Evolutionary conservation across 2,797 vertebrate species (phyloP).

Genomic region (Pempheris klunzingeri): DNA sequence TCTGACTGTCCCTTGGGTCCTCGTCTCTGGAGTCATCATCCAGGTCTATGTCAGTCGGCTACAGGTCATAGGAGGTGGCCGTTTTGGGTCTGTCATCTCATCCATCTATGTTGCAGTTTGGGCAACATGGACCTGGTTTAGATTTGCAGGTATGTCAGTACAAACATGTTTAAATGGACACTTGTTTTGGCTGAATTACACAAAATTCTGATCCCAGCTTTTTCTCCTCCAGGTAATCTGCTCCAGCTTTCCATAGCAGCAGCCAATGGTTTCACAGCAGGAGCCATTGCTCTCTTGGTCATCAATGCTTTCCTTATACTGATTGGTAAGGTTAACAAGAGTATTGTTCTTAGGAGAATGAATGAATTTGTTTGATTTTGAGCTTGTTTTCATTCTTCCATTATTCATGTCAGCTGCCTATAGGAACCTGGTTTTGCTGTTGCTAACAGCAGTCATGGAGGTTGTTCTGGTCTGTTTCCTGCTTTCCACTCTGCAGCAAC

Average conservation of each 20-base stretch:
- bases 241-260: slow-evolving; percentile 71
- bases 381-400: not conserved
- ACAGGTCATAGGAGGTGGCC: slow-evolving; percentile 82
- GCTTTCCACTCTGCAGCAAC: slow-evolving; percentile 86
- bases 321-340: slow-evolving; percentile 82
- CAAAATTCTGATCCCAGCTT: not conserved
- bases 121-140: slow-evolving; percentile 91
- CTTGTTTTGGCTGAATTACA: not conserved
- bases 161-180: not conserved
- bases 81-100: slow-evolving; percentile 88
- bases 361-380: not conserved
- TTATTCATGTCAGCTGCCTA: slow-evolving; percentile 82
- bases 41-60: slow-evolving; percentile 88
- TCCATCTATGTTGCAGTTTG: slow-evolving; percentile 88
- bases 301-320: slow-evolving; percentile 88
- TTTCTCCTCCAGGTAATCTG: slow-evolving; percentile 75
- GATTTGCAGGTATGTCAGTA: slow-evolving; percentile 86
- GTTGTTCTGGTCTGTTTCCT: slow-evolving; percentile 88
- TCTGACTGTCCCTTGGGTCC: slow-evolving; percentile 87
- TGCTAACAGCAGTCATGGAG: slow-evolving; percentile 87
- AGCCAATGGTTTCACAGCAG: slow-evolving; percentile 85
- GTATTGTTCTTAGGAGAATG: not conserved
- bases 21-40: slow-evolving; percentile 88
- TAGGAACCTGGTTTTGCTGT: slow-evolving; percentile 86
- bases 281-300: slow-evolving; percentile 88